Conservation (phyloP, 2,888 invertebrate genomes). For the Dasypogon diadema region DNA sequence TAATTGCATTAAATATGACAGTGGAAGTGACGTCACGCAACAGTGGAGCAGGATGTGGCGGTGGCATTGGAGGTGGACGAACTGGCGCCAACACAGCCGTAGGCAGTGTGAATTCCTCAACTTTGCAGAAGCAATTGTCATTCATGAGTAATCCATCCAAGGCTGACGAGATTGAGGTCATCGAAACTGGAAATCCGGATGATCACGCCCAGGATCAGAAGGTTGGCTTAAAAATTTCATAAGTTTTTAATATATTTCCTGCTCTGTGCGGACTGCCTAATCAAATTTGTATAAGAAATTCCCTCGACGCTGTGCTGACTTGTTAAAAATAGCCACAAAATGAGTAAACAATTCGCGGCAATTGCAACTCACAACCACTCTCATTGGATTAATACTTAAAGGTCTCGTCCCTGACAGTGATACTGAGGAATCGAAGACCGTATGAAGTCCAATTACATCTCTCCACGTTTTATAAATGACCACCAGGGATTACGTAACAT, state of each 20-base stretch:
- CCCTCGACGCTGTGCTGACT: background rate
- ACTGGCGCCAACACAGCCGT: conserved; percentile 44
- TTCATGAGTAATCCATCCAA: conserved; percentile 65
- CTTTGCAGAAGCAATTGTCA: conserved; percentile 65
- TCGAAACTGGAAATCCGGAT: conserved; percentile 64
- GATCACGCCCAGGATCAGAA: conserved; percentile 60
- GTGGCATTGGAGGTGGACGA: conserved; percentile 56
- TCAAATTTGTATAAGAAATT: conserved; percentile 19
- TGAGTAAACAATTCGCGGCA: conserved; percentile 13
- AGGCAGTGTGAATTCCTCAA: conserved; percentile 6
- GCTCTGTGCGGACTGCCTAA: background rate
- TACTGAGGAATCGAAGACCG: background rate
- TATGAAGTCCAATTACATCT: background rate
- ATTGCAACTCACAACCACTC: background rate
- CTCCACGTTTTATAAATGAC: background rate
- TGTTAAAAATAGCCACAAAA: conserved; percentile 22
- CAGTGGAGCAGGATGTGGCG: background rate
- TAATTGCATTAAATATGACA: conserved; percentile 57
- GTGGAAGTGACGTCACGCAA: conserved; percentile 61
- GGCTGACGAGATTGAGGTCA: conserved; percentile 66
- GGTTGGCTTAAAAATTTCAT: conserved; percentile 58
- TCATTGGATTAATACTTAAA: background rate
- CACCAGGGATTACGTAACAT: conserved; percentile 1
- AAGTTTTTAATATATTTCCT: background rate
- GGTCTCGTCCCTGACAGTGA: conserved; percentile 3